A percentile compares a stretch with the other conserved stretches of the same genome.
These are phyloP conservation scores for Melanotaenia trifasciata DNA, from an alignment of 2,797 vertebrate genomes.

Conservation along the genomic window DNA sequence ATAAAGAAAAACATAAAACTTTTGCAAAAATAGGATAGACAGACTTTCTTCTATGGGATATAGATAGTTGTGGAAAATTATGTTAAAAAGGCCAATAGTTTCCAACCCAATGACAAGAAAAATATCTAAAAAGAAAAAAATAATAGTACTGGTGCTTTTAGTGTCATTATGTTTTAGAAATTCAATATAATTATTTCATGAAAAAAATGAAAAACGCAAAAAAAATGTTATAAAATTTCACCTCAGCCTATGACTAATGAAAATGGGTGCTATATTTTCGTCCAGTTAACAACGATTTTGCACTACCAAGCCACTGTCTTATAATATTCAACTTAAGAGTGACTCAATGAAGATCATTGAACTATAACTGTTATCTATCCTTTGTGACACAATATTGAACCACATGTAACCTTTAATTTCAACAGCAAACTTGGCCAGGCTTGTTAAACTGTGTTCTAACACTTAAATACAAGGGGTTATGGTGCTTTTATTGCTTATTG, in stretches of 20 bases:
- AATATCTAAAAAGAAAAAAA: too few species aligned
- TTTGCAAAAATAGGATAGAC: too few species aligned
- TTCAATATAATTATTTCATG: too few species aligned
- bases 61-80: too few species aligned
- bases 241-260: conserved; percentile 47
- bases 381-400: conserved; percentile 49
- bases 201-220: too few species aligned
- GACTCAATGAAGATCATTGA: conserved; percentile 27
- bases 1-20: too few species aligned
- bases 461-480: conserved; percentile 60
- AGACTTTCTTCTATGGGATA: too few species aligned
- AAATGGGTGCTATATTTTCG: conserved; percentile 28
- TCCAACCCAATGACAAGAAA: too few species aligned
- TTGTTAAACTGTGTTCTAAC: conserved; percentile 60
- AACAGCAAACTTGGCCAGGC: conserved; percentile 57
- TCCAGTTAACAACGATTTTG: conserved; percentile 26
- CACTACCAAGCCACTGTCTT: conserved; percentile 9
- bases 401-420: conserved; percentile 58
- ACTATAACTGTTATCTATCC: conserved; percentile 44
- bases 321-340: conserved; percentile 42
- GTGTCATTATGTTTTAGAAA: too few species aligned
- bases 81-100: too few species aligned
- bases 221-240: conserved; percentile 35
- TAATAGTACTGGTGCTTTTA: too few species aligned
- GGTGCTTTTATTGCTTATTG: conserved; percentile 56